Evolutionary conservation across 2,113 vertebrate genomes (phyloP), one percentile per base, ranked within the genome.

Genomic region (Dryoscopus gambensis): DNA sequence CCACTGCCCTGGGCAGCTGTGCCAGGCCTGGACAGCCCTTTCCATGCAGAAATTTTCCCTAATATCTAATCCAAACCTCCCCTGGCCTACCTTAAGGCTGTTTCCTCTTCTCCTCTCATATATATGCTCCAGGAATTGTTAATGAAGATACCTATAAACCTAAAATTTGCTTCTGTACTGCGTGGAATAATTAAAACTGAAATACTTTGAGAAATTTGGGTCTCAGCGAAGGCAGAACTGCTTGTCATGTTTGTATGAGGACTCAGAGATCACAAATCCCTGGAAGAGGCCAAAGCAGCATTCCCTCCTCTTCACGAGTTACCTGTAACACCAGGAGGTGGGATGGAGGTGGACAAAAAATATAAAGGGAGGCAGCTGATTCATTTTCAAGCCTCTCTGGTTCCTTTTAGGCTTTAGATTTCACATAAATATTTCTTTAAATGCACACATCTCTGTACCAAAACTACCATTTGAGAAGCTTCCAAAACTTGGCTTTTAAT

Each of bases 401-500:
- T 68, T 86, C 53, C 64, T 87, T 87, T 73, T 69, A 76, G 77
- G 68, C 59, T 63, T 68, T 50, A 65, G 46, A 90, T 93, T 91
- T 35, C 91, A 97, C 74, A 70, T 89, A 92, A 93, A 95, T 92
- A 96, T 95, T 96, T 96, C 90, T 96, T 94, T 81, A 87, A 67
- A 95, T 63, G 91, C 87, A 47, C 63, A 37, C 57, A 84, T 73
- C 87, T 50, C 55, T 82, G 90, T 90, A 97, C 73, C 77, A 95
- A 95, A 93, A 96, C 94, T 76, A 94, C 87, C 80, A 39, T 40
- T 90, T 78, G 87, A 95, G 91, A 94, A 91, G 87, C 94, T 93
- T 95, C 90, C 95, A 97, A 97, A 95, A 68, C 55, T 91, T 42
- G 50, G 89, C 63, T 97, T 95, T 97, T 96, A 96, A 97, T 97